Evolutionary conservation across 2,113 vertebrate species (phyloP), one percentile per base, ranked within the genome.

Genomic region (Micromys minutus): DNA sequence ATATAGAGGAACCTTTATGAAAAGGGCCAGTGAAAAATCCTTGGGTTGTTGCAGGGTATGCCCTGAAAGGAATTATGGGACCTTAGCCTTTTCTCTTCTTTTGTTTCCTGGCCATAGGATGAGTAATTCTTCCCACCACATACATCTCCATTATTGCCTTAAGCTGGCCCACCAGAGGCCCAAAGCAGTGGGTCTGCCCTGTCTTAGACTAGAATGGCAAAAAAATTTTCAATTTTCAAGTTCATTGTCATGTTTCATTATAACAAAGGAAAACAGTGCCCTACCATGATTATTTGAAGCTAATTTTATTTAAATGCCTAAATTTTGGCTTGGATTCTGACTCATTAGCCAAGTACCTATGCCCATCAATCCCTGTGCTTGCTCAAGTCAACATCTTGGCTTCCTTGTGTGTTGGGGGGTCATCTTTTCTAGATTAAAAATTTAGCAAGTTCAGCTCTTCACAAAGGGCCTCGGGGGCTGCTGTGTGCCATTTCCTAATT

Each of bases 211-310:
- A 92, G 36, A 63, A 50, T 19, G 24, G 36, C 59, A 93, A 86
- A 86, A 45, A 67, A 77, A n/a, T 67, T 57, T 77, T 93, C 74
- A 67, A n/a, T 69, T 90, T 55, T 42, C 65, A 93, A 79, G 15
- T 31, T 93, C 42, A n/a, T 93, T 22, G 42, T 26, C 84, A 69
- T 22, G 47, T 57, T 67, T 57, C n/a, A 45, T 57, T 39, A 12
- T 65, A 19, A 26, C 34, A 52, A 52, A 55, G 47, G n/a, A 69
- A 72, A 72, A 22, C 57, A 65, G 42, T n/a, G 36, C 55, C 57
- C 16, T 34, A 24, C 50, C n/a, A 57, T 5, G 65, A 47, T 59
- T 34, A 74, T 21, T 29, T 65, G 24, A 13, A 29, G 17, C 1
- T 69, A 39, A 22, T 59, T 69, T 36, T 93, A 80, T 52, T 71